Evolutionary conservation across 2,113 vertebrate species (phyloP).

Genomic region (Herpetotheres cachinnans): DNA sequence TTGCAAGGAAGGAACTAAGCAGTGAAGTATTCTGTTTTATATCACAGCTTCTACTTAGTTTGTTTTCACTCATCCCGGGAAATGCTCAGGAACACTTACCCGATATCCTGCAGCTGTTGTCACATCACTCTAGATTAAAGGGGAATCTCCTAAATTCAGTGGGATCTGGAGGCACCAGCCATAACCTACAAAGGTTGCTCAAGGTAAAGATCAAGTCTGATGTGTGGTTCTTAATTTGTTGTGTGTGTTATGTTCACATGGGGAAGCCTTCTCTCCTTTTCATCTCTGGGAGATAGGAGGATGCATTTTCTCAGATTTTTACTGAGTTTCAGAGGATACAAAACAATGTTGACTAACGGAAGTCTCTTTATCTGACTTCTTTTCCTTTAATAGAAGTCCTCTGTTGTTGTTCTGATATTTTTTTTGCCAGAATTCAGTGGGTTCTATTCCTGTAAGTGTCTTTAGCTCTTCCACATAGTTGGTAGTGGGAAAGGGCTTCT

Average conservation of each 20-base stretch:
- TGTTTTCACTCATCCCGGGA: slow-evolving; percentile 83
- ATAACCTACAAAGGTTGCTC: slow-evolving; percentile 74
- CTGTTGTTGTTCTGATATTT: background rate
- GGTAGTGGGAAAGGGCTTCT: background rate
- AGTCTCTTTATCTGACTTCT: background rate
- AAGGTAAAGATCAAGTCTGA: slow-evolving; percentile 78
- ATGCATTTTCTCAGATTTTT: background rate
- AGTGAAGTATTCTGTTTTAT: slow-evolving; percentile 79
- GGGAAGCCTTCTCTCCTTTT: slow-evolving; percentile 19
- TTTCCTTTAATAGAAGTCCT: background rate
- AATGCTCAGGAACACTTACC: slow-evolving; percentile 85
- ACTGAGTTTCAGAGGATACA: background rate
- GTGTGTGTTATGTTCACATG: slow-evolving; percentile 49
- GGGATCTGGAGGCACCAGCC: slow-evolving; percentile 66
- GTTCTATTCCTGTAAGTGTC: background rate
- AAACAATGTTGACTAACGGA: background rate
- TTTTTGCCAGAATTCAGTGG: background rate
- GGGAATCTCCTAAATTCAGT: slow-evolving; percentile 72
- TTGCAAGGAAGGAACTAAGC: slow-evolving; percentile 67
- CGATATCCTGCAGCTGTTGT: slow-evolving; percentile 79
- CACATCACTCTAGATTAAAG: slow-evolving; percentile 83
- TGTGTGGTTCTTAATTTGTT: slow-evolving; percentile 58
- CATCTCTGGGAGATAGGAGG: background rate
- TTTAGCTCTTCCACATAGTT: background rate
- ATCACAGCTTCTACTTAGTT: slow-evolving; percentile 86